Evolutionary conservation across 2,113 vertebrate genomes (phyloP).

Genomic region (Meriones unguiculatus): DNA sequence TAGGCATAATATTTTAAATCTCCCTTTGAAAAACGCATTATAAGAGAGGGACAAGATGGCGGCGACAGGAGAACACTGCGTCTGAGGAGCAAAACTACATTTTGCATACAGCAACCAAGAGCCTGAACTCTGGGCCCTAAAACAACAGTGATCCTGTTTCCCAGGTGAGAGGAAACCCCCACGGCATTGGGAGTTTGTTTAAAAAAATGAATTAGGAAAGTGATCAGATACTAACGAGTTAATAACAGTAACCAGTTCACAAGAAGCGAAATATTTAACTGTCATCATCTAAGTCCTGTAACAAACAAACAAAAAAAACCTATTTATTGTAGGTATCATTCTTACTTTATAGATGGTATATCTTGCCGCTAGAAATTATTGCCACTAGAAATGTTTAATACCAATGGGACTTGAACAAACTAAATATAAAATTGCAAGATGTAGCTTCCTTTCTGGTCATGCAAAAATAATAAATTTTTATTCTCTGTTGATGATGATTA

Average conservation of each 20-base stretch:
- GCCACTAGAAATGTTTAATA: conserved; percentile 7
- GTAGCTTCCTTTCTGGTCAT: neutral
- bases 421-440: neutral
- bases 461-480: neutral
- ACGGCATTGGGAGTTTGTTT: neutral
- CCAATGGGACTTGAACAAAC: neutral
- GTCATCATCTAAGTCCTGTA: neutral
- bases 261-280: neutral
- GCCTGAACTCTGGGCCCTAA: too few species aligned
- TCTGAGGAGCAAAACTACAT: too few species aligned
- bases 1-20: neutral
- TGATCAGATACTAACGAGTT: neutral
- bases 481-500: too few species aligned
- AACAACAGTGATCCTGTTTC: too few species aligned
- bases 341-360: neutral
- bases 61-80: too few species aligned
- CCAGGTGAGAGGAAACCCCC: too few species aligned
- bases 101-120: too few species aligned
- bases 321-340: neutral
- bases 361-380: neutral
- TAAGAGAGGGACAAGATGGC: neutral
- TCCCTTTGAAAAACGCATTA: neutral
- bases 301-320: neutral
- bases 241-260: neutral
- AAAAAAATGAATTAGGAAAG: neutral